Conservation (phyloP, 2,113 vertebrate genomes). For the Petrocephalus microphthalmus region DNA sequence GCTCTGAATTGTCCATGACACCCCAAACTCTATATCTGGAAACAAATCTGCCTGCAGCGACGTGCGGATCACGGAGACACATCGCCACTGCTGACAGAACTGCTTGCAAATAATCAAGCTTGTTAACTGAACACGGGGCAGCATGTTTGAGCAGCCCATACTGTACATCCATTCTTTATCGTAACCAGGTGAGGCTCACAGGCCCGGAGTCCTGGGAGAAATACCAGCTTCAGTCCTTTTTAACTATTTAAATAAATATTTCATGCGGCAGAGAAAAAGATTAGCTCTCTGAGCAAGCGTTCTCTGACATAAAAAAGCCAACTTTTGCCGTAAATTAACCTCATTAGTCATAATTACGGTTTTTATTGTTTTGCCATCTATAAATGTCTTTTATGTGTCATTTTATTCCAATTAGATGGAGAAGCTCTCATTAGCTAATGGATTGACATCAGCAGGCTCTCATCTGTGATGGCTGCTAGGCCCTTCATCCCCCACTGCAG, state of each 20-base stretch:
- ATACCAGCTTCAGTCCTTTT: not conserved
- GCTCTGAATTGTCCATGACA: not conserved
- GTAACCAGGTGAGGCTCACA: not conserved
- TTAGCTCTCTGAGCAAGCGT: not conserved
- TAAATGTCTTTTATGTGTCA: slow-evolving; percentile 13
- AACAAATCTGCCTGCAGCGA: not conserved
- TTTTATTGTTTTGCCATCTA: slow-evolving; percentile 12
- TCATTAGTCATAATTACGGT: slow-evolving; percentile 13
- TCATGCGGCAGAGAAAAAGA: not conserved
- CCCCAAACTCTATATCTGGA: not conserved
- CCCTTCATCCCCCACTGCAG: not conserved
- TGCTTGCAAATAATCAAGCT: not conserved
- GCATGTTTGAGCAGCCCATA: not conserved
- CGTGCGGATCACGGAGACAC: not conserved
- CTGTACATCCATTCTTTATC: not conserved
- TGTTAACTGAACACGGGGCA: not conserved
- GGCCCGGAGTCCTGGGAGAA: too few relatives aligned
- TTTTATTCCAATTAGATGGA: slow-evolving; percentile 16
- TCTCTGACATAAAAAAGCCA: not conserved
- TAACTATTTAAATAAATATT: slow-evolving; percentile 1
- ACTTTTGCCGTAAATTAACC: slow-evolving; percentile 3
- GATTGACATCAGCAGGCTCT: not conserved
- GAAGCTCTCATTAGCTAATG: slow-evolving; percentile 10
- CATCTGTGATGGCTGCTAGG: not conserved
- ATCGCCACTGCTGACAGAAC: not conserved